Base-by-base conservation (phyloP, 1,140 invertebrate genomes). In the Marisa cornuarietis region DNA sequence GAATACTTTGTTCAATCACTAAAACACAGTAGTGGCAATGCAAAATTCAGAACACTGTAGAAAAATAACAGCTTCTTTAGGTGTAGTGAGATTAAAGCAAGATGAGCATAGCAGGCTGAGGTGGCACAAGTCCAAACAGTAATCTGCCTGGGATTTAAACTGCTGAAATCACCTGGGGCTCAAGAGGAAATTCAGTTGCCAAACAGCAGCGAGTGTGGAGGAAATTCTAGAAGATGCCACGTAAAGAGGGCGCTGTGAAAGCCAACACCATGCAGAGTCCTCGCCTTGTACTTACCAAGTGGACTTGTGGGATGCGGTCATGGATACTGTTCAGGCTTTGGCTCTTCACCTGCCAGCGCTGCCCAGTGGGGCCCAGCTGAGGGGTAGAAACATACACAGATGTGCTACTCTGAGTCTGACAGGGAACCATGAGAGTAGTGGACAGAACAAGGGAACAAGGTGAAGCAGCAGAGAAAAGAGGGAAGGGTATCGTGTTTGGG, bases 231-330 rank as follows among this genome's bases (percentile, higher is more conserved):
- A 49, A n/a, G 49, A 16, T 51, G 42, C 42, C 13, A 54, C 26
- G 69, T 68, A 31, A 24, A 18, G 69, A 20, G n/a, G 69, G 54
- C 11, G 54, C 11, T 14, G 54, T 11, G 16, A 58, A 58, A 8
- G 54, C 54, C 54, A 58, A 14, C 54, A 11, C 54, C 11, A 58
- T 9, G 54, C 54, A 14, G 11, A 58, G 11, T 18, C 11, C 11
- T 58, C 1, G 54, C 54, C 54, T 58, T 49, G 18, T 31, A 78
- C 71, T 84, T 83, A 87, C 86, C 84, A 86, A 85, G 78, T 84
- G 84, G 16, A 83, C 81, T 42, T 83, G 83, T 20, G 82, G 79
- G 18, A 85, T 82, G 51, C 84, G 83, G 61, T 87, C 86, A 72
- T 85, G 84, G 20, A 85, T 79, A 77, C 78, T 87, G 62, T 81